phyloP scores from a whole-genome alignment of 2,113 vertebrate species.

The Oxyura jamaicensis region DNA sequence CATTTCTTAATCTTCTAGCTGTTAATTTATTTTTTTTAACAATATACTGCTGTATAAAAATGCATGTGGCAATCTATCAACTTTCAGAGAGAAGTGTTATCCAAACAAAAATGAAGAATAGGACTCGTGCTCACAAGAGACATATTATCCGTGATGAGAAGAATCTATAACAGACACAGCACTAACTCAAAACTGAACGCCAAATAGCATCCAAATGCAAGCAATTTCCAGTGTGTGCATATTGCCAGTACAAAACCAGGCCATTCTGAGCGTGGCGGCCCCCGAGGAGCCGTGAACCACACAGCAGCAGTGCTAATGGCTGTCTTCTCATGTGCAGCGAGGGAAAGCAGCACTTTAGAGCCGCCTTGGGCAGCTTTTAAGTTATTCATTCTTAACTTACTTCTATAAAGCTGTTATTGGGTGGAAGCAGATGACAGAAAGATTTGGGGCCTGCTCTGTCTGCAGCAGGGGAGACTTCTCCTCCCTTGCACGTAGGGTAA shows the following conservation, averaged over 20 bases:
- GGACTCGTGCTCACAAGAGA: slow-evolving; percentile 26
- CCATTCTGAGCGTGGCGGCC: slow-evolving; percentile 37
- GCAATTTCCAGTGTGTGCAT: slow-evolving; percentile 52
- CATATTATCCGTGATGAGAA: slow-evolving; percentile 45
- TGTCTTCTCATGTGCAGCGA: slow-evolving; percentile 46
- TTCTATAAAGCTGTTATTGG: slow-evolving; percentile 54
- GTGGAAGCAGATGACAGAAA: slow-evolving; percentile 33
- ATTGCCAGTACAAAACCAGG: slow-evolving; percentile 53
- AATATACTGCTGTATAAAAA: slow-evolving; percentile 2
- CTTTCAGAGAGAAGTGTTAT: slow-evolving; percentile 23
- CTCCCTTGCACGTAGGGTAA: background rate
- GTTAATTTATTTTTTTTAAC: slow-evolving; percentile 28
- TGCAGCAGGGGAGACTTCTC: background rate
- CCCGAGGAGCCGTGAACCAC: slow-evolving; percentile 64
- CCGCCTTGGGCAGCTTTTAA: slow-evolving; percentile 50
- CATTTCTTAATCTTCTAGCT: slow-evolving; percentile 16
- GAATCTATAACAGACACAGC: slow-evolving; percentile 55
- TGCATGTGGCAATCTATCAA: slow-evolving; percentile 14
- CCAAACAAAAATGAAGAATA: slow-evolving; percentile 62
- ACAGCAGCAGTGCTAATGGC: slow-evolving; percentile 58
- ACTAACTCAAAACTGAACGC: slow-evolving; percentile 59
- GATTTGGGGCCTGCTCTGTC: background rate
- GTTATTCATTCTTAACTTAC: slow-evolving; percentile 54
- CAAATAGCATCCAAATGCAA: slow-evolving; percentile 50
- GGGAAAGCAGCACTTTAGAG: slow-evolving; percentile 64